Percentiles rank a stretch among this genome's conserved stretches.
Evolutionary conservation across 2,888 invertebrate species (phyloP).

Genomic region (Mimachlamys varia): DNA sequence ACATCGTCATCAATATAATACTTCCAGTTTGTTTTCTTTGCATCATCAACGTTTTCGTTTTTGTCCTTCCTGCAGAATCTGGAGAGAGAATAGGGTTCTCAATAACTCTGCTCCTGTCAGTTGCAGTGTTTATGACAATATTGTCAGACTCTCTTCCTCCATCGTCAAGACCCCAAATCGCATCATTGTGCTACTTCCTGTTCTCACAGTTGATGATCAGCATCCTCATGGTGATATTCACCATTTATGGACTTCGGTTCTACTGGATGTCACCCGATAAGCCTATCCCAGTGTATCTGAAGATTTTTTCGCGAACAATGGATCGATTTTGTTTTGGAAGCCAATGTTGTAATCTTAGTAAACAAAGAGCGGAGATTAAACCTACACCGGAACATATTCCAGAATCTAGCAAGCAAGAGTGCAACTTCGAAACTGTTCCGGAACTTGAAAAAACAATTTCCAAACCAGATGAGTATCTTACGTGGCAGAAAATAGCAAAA

Average conservation of each 20-base stretch:
- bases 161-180: background rate
- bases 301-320: background rate
- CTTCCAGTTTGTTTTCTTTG: background rate
- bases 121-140: background rate
- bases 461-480: background rate
- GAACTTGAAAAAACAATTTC: background rate
- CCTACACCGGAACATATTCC: background rate
- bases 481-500: background rate
- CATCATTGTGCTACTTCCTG: background rate
- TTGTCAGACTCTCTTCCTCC: background rate
- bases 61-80: background rate
- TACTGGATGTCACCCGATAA: background rate
- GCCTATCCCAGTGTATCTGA: background rate
- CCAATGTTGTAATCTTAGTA: background rate
- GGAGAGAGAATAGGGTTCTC: background rate
- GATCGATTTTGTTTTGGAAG: background rate
- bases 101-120: background rate
- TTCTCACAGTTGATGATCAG: background rate
- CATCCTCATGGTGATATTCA: background rate
- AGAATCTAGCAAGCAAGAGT: background rate
- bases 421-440: background rate
- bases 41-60: background rate
- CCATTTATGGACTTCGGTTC: background rate
- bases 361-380: background rate
- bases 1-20: background rate